Conservation (phyloP, 2,113 vertebrate genomes). For the Galbula dea region DNA sequence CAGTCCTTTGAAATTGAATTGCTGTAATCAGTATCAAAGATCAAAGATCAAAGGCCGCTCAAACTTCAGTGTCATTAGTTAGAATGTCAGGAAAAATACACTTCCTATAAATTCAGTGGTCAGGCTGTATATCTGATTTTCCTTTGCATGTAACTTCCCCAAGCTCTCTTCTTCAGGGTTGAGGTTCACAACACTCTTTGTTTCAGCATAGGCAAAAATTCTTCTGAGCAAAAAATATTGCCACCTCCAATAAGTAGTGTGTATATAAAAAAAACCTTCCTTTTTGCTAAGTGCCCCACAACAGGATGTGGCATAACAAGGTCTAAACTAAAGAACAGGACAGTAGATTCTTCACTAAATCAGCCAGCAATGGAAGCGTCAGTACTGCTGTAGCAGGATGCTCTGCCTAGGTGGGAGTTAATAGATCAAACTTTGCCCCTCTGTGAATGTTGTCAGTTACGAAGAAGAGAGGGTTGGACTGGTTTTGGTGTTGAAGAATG, state of each 20-base stretch:
- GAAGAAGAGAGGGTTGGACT: too few species aligned
- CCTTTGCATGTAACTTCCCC: neutral
- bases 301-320: neutral
- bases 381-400: neutral
- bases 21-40: neutral
- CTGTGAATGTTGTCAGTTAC: too few species aligned
- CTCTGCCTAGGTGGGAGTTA: too few species aligned
- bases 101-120: neutral
- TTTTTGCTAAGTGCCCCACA: neutral
- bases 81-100: neutral
- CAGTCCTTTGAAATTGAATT: slow-evolving; percentile 3
- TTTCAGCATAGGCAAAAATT: neutral
- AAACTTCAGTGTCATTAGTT: neutral
- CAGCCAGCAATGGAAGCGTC: neutral
- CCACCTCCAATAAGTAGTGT: neutral
- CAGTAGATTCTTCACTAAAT: neutral
- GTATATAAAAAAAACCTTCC: accelerated
- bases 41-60: slow-evolving; percentile 28
- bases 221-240: neutral
- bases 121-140: neutral
- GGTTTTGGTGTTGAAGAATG: too few species aligned
- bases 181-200: neutral
- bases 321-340: neutral
- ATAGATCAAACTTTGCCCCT: too few species aligned
- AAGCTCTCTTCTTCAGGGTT: neutral